These are phyloP conservation scores for Steinernema hermaphroditum DNA, from an alignment of 2,888 invertebrate species.

Conservation along the genomic window DNA sequence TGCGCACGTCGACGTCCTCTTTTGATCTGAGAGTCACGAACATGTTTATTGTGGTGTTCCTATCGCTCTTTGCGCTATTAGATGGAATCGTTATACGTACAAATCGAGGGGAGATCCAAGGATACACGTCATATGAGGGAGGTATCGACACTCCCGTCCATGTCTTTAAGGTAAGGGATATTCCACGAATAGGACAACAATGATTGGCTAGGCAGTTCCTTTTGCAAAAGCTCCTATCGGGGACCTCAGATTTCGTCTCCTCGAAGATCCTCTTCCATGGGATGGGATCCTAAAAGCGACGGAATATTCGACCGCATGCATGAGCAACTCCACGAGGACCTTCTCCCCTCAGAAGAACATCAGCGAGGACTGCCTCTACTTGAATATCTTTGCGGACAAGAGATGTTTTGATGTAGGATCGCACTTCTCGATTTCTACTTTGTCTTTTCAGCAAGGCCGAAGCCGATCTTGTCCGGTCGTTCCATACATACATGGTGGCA, in stretches of 20 bases:
- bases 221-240: conserved; percentile 56
- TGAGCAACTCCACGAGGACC: conserved; percentile 52
- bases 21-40: no score
- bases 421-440: not conserved
- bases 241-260: conserved; percentile 47
- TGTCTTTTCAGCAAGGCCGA: no score
- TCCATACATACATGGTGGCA: conserved; percentile 60
- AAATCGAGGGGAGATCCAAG: not conserved
- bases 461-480: conserved; percentile 47
- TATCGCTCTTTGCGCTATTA: no score
- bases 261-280: conserved; percentile 46
- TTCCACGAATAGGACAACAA: not conserved
- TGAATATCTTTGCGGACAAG: conserved; percentile 52
- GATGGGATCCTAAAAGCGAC: conserved; percentile 44
- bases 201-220: conserved; percentile 44
- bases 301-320: conserved; percentile 54
- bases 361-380: conserved; percentile 55
- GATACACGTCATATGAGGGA: not conserved
- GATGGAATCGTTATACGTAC: not conserved
- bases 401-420: conserved; percentile 40
- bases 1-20: no score
- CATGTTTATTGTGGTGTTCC: no score
- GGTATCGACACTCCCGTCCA: not conserved
- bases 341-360: conserved; percentile 51
- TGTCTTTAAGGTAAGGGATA: not conserved